A percentile compares a stretch with the other conserved stretches of the same genome.
phyloP scores from a whole-genome alignment of 2,888 invertebrate species.

The Agapostemon virescens region DNA sequence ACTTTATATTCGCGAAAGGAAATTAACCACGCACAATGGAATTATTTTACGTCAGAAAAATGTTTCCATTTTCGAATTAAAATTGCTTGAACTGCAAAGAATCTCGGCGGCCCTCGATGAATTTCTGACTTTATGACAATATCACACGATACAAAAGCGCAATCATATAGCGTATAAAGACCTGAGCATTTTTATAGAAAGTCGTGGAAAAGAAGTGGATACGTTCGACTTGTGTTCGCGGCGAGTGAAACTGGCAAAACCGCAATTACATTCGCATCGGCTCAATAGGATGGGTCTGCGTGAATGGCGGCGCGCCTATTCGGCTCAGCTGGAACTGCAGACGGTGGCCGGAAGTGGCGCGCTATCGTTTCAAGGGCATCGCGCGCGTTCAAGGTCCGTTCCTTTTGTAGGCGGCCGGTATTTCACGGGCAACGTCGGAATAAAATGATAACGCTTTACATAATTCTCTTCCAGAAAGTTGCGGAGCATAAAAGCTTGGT shows the following conservation, averaged over 20 bases:
- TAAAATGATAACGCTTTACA: slow-evolving; percentile 54
- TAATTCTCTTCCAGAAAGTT: slow-evolving; percentile 57
- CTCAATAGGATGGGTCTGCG: neutral
- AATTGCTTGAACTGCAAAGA: no score
- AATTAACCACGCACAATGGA: no score
- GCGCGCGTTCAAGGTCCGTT: neutral
- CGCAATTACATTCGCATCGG: neutral
- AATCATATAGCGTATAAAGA: no score
- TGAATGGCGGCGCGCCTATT: neutral
- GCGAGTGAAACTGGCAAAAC: neutral
- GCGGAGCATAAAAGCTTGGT: slow-evolving; percentile 36
- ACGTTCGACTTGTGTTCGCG: neutral
- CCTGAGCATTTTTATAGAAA: no score
- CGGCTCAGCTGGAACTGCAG: neutral
- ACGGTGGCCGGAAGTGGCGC: slow-evolving; percentile 4
- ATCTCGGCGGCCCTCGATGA: no score
- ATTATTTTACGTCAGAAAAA: no score
- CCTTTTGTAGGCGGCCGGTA: slow-evolving; percentile 29
- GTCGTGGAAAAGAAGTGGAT: no score
- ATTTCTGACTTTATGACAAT: no score
- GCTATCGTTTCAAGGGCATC: slow-evolving; percentile 1
- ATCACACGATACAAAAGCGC: no score
- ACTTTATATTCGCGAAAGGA: no score
- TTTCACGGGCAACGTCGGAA: slow-evolving; percentile 27
- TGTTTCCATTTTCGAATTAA: no score